Evolutionary conservation across 2,888 invertebrate species (phyloP), one percentile per base, ranked within the genome.

Genomic region (Neoscelio sp.): DNA sequence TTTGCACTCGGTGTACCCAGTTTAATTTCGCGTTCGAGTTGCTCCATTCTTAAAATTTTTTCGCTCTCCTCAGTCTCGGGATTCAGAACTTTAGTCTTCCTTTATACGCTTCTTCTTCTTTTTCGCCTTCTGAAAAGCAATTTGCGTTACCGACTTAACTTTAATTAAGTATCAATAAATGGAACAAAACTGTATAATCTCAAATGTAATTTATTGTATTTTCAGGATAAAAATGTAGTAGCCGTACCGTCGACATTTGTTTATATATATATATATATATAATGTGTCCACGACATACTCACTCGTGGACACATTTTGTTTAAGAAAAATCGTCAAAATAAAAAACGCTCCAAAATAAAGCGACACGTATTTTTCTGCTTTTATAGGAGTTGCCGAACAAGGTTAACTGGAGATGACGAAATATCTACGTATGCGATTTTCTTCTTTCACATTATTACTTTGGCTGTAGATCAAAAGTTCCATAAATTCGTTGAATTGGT

Each of bases 1-100:
- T 85, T 82, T 3, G 87, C 74, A 30, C 91, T 92, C 0, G 86
- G 44, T n/a, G 78, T 78, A 7, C 90, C 89, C 67, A 90, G 89
- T 44, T 87, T 82, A 0, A 91, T 80, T 83, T 92, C 92, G 7
- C 91, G 87, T 5, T 73, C 74, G 2, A 92, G 74, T 18, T 84
- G 82, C 71, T 91, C 88, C 60, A 88, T 86, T 78, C 87, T 87
- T 18, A 86, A 30, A 74, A 87, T 84, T 58, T 81, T 84, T 60
- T 82, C 85, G 12, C 85, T 82, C 80, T 80, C 38, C 54, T 82
- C 86, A 86, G 17, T 58, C 77, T 71, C 76, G 74, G 3, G 70
- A 26, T 5, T 79, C 83, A 28, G 3, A 2, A 20, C 58, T 23
- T 20, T 12, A 18, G 40, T 33, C 35, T 50, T 33, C 10, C n/a